Percentiles rank a stretch among this genome's conserved stretches.
Evolutionary conservation across 2,888 invertebrate species (phyloP).

Genomic region (Habroteleia sp.): DNA sequence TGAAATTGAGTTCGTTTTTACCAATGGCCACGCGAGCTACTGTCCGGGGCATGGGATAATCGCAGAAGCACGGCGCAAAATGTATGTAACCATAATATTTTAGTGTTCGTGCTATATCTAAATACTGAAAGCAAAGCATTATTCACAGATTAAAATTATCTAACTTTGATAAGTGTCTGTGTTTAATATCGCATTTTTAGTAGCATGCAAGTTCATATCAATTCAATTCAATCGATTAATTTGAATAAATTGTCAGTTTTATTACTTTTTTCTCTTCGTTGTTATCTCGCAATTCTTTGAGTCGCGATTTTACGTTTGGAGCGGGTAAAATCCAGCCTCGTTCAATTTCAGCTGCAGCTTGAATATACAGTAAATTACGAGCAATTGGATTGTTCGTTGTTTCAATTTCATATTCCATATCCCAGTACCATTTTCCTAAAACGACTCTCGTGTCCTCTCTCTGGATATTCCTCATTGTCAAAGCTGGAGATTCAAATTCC

Average conservation of each 20-base stretch:
- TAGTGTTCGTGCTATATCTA: constrained; percentile 90
- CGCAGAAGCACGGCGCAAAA: constrained; percentile 88
- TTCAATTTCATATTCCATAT: constrained; percentile 90
- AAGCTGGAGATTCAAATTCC: constrained; percentile 98
- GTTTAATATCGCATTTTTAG: no score
- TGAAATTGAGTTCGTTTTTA: constrained; percentile 91
- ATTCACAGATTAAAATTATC: constrained; percentile 8
- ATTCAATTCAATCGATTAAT: no score
- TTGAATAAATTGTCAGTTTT: neutral
- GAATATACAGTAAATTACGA: constrained; percentile 92
- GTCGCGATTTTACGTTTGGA: constrained; percentile 85
- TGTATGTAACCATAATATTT: constrained; percentile 95
- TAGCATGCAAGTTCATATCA: no score
- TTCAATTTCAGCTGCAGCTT: constrained; percentile 93
- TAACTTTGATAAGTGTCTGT: constrained; percentile 19
- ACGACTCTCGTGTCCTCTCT: constrained; percentile 90
- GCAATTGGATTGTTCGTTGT: constrained; percentile 91
- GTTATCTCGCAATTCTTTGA: constrained; percentile 87
- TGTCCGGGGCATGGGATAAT: constrained; percentile 88
- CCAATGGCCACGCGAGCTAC: constrained; percentile 90
- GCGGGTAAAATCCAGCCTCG: constrained; percentile 91
- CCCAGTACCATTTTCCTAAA: constrained; percentile 96
- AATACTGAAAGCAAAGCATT: constrained; percentile 84
- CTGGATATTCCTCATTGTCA: constrained; percentile 89
- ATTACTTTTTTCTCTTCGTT: constrained; percentile 91